Evolutionary conservation across 2,888 invertebrate species (phyloP).

Genomic region (Cordilura impudica): DNA sequence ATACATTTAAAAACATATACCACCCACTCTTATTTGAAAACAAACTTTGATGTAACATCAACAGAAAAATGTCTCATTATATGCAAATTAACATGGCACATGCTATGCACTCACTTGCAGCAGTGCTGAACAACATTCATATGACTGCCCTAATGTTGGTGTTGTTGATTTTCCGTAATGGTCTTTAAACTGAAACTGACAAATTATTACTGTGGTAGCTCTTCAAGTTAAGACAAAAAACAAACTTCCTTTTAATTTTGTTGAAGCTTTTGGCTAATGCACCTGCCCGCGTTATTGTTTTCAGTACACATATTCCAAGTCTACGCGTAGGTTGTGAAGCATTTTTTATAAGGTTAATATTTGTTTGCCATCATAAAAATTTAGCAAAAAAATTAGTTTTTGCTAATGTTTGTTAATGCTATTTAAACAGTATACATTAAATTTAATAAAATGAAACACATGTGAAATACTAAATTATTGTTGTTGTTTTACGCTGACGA

Average conservation of each 20-base stretch:
- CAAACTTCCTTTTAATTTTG: background rate
- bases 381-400: background rate
- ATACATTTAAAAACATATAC: background rate
- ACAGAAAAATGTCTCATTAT: constrained; percentile 39
- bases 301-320: background rate
- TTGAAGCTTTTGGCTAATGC: background rate
- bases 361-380: background rate
- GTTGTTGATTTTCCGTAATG: constrained; percentile 14
- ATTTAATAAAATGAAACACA: constrained; percentile 32
- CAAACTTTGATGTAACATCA: background rate
- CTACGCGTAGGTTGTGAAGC: background rate
- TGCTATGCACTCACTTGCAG: constrained; percentile 30
- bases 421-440: constrained; percentile 47
- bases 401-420: constrained; percentile 46
- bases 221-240: background rate
- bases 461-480: constrained; percentile 19
- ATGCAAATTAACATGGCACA: constrained; percentile 60
- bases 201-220: constrained; percentile 28
- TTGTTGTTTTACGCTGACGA: background rate
- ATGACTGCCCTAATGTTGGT: constrained; percentile 51
- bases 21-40: background rate
- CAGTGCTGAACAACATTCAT: constrained; percentile 28
- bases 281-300: background rate
- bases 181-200: constrained; percentile 43
- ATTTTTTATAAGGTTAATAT: background rate